phyloP scores from a whole-genome alignment of 2,797 vertebrate genomes.

The Setipinna tenuifilis region DNA sequence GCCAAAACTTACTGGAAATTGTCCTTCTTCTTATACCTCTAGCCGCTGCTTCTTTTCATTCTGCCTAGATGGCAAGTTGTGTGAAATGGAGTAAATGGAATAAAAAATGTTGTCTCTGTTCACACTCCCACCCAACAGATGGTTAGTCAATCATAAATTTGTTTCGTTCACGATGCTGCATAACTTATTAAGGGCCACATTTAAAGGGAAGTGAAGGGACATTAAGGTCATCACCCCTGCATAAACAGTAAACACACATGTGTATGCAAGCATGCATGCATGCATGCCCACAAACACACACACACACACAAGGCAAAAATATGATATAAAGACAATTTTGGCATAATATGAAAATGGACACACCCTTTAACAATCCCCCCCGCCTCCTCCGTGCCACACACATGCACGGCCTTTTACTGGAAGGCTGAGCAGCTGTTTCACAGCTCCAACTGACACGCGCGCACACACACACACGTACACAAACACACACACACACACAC shows the following conservation, averaged over 20 bases:
- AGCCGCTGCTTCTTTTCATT: not conserved
- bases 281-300: not conserved
- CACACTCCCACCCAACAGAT: not conserved
- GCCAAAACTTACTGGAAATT: not conserved
- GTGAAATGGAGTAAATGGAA: not conserved
- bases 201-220: not conserved
- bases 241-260: not conserved
- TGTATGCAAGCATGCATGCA: not conserved
- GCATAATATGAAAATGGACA: conserved; percentile 48
- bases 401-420: conserved; percentile 52
- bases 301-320: not conserved
- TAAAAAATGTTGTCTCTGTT: not conserved
- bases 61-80: not conserved
- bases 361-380: conserved; percentile 33
- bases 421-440: conserved; percentile 55
- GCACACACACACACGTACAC: not conserved
- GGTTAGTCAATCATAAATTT: not conserved
- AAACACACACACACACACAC: not conserved
- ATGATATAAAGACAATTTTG: conserved; percentile 53
- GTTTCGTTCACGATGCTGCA: not conserved
- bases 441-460: conserved; percentile 8
- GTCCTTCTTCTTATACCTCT: not conserved
- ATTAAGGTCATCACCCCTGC: conserved; percentile 6
- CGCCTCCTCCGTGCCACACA: conserved; percentile 39
- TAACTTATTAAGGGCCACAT: not conserved